Conservation (phyloP, 1,140 invertebrate genomes). For the Aphis gossypii region DNA sequence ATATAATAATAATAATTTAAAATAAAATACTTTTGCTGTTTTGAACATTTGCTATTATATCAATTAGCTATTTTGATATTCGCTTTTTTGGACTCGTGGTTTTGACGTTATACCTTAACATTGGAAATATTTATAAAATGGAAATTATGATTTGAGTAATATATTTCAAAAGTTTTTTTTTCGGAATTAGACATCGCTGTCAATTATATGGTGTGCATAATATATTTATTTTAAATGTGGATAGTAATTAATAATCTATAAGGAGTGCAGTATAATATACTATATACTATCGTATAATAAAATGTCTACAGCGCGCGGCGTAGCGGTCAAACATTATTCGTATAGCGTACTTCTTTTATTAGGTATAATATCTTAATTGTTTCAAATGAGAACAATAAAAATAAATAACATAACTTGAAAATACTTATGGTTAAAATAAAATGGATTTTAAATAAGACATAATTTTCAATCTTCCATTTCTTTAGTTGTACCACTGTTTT, state of each 20-base stretch:
- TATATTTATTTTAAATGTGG: background rate
- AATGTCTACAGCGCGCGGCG: background rate
- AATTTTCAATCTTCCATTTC: background rate
- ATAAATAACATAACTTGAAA: background rate
- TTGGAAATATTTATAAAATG: background rate
- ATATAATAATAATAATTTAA: too few relatives aligned
- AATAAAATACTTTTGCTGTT: too few relatives aligned
- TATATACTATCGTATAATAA: background rate
- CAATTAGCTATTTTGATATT: too few relatives aligned
- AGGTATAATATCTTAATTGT: background rate
- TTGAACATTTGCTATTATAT: too few relatives aligned
- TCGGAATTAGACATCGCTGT: background rate
- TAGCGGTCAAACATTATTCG: background rate
- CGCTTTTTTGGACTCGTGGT: too few relatives aligned
- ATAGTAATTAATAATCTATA: background rate
- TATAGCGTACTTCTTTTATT: background rate
- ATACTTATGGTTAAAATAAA: background rate
- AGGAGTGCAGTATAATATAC: too few relatives aligned
- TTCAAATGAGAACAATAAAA: background rate
- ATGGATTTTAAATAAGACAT: background rate
- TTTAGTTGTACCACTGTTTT: background rate
- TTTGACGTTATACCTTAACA: background rate
- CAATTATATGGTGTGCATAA: background rate
- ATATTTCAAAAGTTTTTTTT: background rate
- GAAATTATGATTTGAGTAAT: background rate